Base-by-base conservation (phyloP, 1,140 invertebrate genomes). In the Drosophila micromelanica region DNA sequence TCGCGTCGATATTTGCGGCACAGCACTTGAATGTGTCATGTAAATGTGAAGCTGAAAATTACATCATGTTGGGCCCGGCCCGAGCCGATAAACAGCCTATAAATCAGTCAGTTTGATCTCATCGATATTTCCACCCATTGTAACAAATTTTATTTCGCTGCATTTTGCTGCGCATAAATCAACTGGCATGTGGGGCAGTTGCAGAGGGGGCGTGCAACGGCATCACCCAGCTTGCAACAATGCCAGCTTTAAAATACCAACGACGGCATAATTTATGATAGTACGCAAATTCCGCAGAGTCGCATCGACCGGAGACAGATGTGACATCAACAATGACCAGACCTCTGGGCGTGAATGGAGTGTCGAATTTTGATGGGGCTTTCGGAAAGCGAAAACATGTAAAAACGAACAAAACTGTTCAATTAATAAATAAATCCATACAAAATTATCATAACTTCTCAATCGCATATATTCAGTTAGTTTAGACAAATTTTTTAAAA, bases 41-140 rank as follows among this genome's bases (percentile, higher is more conserved):
- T 70, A 70, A 69, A 69, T 69, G 65, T 69, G 49, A 54, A 48
- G 57, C 40, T 63, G 57, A 75, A 78, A 74, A 86, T 78, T 81
- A 78, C 78, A 76, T 71, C 63, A 60, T 70, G 61, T 68, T 70
- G 57, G 45, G 55, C 3, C 30, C 12, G 40, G 48, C 27, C 40
- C 46, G 48, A 57, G 52, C 62, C 61, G 68, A 82, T 87, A 89
- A 87, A 89, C 69, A 69, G 72, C 72, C 75, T 64, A 87, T 87
- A 87, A 87, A 87, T 86, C 78, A 86, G 57, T 60, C 71, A 73
- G 37, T 82, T 82, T 80, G 82, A 86, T 86, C 84, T 78, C 79
- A 73, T 87, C 82, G 77, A 86, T 84, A 87, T 87, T 76, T 76
- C 75, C 56, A n/a, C 52, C 56, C 70, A 76, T 78, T 57, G 76